Percentiles rank a stretch among this genome's conserved stretches.
Evolutionary conservation across 2,888 invertebrate genomes (phyloP).

Genomic region (Chaetoderma sp.): DNA sequence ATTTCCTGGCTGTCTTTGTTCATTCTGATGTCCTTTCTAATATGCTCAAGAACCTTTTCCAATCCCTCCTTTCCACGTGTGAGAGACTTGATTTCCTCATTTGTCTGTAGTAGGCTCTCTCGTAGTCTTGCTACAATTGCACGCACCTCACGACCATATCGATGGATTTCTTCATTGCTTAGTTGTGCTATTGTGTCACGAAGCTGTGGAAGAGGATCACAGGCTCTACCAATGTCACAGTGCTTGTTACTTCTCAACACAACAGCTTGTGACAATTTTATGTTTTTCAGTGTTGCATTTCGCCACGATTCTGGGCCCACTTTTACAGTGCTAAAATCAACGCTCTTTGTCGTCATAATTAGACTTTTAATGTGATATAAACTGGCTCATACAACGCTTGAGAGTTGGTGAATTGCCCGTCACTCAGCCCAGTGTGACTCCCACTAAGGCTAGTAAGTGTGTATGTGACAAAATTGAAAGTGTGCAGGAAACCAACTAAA

Average conservation of each 20-base stretch:
- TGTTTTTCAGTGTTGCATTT: constrained; percentile 61
- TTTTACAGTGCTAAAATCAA: constrained; percentile 10
- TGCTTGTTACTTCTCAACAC: constrained; percentile 62
- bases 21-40: constrained; percentile 65
- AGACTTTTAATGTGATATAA: too few species aligned
- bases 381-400: too few species aligned
- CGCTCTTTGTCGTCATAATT: too few species aligned
- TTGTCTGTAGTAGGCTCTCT: constrained; percentile 65
- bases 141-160: constrained; percentile 64
- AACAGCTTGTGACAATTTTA: constrained; percentile 64
- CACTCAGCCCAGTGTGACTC: too few species aligned
- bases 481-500: too few species aligned
- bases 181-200: constrained; percentile 64
- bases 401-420: too few species aligned
- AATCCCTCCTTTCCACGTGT: constrained; percentile 64
- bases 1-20: constrained; percentile 64
- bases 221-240: constrained; percentile 58
- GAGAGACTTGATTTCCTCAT: constrained; percentile 67
- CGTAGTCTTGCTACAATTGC: constrained; percentile 63
- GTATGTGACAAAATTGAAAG: too few species aligned
- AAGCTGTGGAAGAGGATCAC: constrained; percentile 66
- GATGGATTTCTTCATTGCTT: constrained; percentile 67
- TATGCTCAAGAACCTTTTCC: constrained; percentile 65
- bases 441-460: too few species aligned
- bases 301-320: constrained; percentile 66